Conservation (phyloP, 2,113 vertebrate genomes). For the Cyphomyrus discorhynchus region DNA sequence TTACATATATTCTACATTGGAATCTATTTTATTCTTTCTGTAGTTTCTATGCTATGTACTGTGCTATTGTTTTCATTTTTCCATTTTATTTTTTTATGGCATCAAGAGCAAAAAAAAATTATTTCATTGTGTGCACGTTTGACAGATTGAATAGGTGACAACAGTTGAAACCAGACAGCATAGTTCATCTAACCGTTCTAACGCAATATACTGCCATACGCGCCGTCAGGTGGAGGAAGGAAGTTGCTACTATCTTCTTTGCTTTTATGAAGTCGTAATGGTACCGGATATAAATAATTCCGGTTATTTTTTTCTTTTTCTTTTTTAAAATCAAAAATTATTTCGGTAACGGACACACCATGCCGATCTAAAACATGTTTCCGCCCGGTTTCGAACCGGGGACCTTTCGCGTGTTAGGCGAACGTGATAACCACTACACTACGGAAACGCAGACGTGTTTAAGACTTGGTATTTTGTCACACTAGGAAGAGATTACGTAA, state of each 20-base stretch:
- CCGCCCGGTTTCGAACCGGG: constrained; percentile 42
- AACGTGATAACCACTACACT: constrained; percentile 59
- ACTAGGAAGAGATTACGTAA: neutral
- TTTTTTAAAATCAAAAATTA: neutral
- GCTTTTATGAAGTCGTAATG: neutral
- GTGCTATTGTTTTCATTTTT: neutral
- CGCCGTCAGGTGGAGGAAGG: neutral
- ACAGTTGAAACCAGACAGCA: neutral
- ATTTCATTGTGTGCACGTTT: neutral
- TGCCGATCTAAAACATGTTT: neutral
- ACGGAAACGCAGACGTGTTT: constrained; percentile 20
- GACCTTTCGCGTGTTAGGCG: constrained; percentile 51
- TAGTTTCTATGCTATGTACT: neutral
- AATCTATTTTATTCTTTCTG: neutral
- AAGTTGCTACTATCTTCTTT: neutral
- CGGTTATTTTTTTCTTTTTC: neutral
- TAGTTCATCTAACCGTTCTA: neutral
- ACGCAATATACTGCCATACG: neutral
- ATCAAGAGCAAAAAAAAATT: neutral
- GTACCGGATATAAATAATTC: neutral
- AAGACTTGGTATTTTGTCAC: neutral
- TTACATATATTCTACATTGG: neutral
- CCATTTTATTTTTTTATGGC: neutral
- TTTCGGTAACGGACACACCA: neutral
- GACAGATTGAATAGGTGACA: neutral